These are phyloP conservation scores for Microcebus griseorufus DNA, from an alignment of 2,113 vertebrate species.

Conservation along the genomic window DNA sequence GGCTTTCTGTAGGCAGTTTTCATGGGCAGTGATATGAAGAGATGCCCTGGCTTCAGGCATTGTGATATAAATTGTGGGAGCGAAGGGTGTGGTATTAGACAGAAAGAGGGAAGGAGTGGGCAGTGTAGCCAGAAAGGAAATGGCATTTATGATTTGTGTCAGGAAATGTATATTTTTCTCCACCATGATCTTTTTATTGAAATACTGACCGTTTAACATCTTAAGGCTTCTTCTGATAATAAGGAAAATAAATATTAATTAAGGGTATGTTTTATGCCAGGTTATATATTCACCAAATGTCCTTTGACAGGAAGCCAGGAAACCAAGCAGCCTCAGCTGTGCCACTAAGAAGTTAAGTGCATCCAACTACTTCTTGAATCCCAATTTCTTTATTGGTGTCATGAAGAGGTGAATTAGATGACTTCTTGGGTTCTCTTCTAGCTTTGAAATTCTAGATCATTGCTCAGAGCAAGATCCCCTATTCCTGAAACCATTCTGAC, in stretches of 20 bases:
- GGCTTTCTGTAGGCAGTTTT: not conserved
- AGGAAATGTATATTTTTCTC: not conserved
- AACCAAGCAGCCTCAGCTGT: not conserved
- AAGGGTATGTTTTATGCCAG: not conserved
- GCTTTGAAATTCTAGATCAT: not conserved
- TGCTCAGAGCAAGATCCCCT: not conserved
- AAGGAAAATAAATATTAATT: not conserved
- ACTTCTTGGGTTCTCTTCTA: not conserved
- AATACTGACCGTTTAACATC: not conserved
- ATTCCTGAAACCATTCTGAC: not conserved
- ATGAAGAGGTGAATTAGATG: not conserved
- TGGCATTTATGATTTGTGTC: not conserved
- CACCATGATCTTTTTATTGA: not conserved
- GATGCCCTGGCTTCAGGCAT: not conserved
- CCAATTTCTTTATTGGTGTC: not conserved
- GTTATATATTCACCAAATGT: not conserved
- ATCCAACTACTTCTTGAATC: no score
- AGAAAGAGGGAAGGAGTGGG: not conserved
- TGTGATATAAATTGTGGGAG: not conserved
- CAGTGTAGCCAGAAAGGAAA: not conserved
- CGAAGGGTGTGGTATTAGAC: not conserved
- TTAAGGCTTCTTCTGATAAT: not conserved
- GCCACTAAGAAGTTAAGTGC: not conserved
- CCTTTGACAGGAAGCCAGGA: not conserved
- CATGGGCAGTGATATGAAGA: not conserved